Conservation (phyloP, 2,797 vertebrate species). For the Gorsachius magnificus region DNA sequence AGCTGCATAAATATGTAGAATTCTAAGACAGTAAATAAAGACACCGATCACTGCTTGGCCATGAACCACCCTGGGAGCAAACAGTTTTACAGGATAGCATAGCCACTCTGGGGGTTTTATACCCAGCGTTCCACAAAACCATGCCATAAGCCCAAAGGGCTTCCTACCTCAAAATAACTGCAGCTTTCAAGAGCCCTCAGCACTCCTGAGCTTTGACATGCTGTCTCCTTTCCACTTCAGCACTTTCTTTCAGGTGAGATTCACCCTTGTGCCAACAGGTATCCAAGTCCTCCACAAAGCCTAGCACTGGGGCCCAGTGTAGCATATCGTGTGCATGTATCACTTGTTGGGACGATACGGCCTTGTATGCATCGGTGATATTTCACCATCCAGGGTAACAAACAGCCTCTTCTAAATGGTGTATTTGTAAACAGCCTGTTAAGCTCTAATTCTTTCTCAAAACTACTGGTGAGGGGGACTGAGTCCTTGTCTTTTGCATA, state of each 20-base stretch:
- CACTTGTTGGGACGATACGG: not conserved
- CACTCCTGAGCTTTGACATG: not conserved
- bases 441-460: not conserved
- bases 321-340: rapidly evolving
- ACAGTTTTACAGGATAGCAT: not conserved
- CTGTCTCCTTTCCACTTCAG: not conserved
- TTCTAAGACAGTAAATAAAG: constrained; percentile 66
- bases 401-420: not conserved
- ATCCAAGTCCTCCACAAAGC: not conserved
- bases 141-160: not conserved
- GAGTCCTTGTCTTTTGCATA: not conserved
- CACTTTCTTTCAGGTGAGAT: not conserved
- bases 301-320: rapidly evolving
- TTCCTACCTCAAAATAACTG: not conserved
- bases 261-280: not conserved
- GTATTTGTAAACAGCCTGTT: not conserved
- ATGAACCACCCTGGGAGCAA: not conserved
- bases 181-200: not conserved
- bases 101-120: not conserved
- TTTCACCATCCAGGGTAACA: rapidly evolving
- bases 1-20: constrained; percentile 68
- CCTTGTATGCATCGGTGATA: not conserved
- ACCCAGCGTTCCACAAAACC: not conserved
- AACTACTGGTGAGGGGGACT: not conserved
- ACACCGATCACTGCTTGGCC: constrained; percentile 14